These are phyloP conservation scores for Zophobas morio DNA, from an alignment of 1,140 invertebrate genomes.

Conservation along the genomic window DNA sequence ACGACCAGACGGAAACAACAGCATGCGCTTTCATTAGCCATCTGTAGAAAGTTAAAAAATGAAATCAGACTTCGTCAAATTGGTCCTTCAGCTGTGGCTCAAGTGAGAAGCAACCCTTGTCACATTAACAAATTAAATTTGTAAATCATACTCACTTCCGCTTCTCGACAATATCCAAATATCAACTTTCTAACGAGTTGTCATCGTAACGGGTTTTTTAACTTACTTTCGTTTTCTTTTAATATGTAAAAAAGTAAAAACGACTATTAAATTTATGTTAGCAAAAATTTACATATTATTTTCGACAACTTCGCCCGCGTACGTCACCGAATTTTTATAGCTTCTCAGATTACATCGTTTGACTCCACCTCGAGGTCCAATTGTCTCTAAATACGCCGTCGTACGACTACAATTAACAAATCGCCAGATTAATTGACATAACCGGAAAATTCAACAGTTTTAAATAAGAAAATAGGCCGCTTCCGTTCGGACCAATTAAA, in stretches of 20 bases:
- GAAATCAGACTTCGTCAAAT: too few species aligned
- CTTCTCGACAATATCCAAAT: too few species aligned
- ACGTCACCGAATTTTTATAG: not conserved
- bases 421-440: constrained; percentile 5
- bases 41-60: too few species aligned
- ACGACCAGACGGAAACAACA: too few species aligned
- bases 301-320: not conserved
- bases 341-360: not conserved
- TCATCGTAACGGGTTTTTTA: not conserved
- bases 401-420: too few species aligned
- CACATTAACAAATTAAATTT: too few species aligned
- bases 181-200: not conserved
- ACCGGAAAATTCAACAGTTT: constrained; percentile 9
- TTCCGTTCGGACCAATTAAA: constrained; percentile 10
- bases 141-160: too few species aligned
- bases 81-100: too few species aligned
- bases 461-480: not conserved
- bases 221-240: not conserved
- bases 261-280: not conserved
- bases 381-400: too few species aligned
- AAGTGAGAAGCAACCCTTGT: too few species aligned
- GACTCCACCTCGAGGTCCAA: not conserved
- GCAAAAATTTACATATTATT: not conserved
- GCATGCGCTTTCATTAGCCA: too few species aligned
- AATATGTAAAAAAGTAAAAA: not conserved